Base-by-base conservation (phyloP, 2,888 invertebrate genomes). In the Xestobium rufovillosum region DNA sequence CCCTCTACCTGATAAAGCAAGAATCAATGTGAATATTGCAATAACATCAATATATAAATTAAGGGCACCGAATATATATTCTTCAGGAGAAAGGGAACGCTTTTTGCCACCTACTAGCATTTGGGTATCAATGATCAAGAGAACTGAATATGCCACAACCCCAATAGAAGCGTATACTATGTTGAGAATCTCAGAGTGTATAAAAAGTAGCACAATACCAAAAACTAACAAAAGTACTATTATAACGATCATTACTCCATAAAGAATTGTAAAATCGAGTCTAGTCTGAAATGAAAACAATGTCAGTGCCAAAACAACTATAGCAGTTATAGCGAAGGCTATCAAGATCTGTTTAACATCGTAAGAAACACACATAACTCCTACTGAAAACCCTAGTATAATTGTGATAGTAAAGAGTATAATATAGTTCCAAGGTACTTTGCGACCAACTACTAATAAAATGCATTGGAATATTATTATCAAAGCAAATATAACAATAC, bases 51-150 rank as follows among this genome's bases (percentile, higher is more conserved):
- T 65, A 55, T 91, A 92, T 1, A 92, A 71, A 61, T 83, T 89
- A 27, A 92, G 72, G 0, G 90, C 84, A 0, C 90, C 92, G 59
- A 91, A 91, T 52, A 92, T 84, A 63, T 94, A 94, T 57, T 94
- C 94, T 63, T 94, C 92, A 0, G 92, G 92, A 1, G 90, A 89
- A 45, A 94, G 76, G 36, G 83, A 73, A 67, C 85, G 89, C 65
- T 87, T 88, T 9, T 90, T 90, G 3, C 91, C 92, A 63, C 92
- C 71, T 86, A 94, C 89, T 86, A 94, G 90, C 48, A 82, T 60
- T 66, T 94, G 92, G 0, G 91, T 92, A 67, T 94, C 94, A 61
- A 88, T 89, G 9, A 94, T 76, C 33, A 94, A 70, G 65, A 90
- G 46, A 27, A 43, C 25, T 1, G 84, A 83, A 67, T 91, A 92